phyloP scores from a whole-genome alignment of 2,797 vertebrate genomes.

The Rhinophrynus dorsalis region DNA sequence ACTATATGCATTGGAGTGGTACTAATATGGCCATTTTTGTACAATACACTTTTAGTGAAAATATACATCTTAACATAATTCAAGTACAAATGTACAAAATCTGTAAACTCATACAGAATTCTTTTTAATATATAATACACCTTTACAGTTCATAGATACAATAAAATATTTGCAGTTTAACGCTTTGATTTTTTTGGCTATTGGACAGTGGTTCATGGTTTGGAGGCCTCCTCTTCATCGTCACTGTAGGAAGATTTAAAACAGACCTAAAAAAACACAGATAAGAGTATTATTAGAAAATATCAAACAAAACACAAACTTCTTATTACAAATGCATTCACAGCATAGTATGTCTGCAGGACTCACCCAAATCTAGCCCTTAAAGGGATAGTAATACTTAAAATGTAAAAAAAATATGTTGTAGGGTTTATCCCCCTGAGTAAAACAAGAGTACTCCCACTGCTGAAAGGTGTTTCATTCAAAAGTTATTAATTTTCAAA shows the following conservation, averaged over 20 bases:
- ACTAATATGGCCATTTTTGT: slow-evolving; percentile 83
- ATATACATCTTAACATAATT: slow-evolving; percentile 87
- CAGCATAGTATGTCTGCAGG: no score
- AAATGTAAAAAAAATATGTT: no score
- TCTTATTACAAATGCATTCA: no score
- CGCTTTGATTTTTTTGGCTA: slow-evolving; percentile 56
- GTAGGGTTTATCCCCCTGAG: no score
- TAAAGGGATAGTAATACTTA: no score
- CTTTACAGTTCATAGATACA: slow-evolving; percentile 85
- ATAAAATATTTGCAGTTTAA: slow-evolving; percentile 68
- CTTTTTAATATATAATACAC: slow-evolving; percentile 83
- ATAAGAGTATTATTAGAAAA: no score
- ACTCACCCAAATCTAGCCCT: no score
- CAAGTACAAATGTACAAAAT: slow-evolving; percentile 95
- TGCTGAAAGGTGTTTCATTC: no score
- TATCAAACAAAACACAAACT: no score
- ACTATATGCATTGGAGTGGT: slow-evolving; percentile 83
- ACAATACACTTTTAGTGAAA: slow-evolving; percentile 89
- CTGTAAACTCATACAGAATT: slow-evolving; percentile 83
- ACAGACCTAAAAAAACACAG: slow-evolving; percentile 75
- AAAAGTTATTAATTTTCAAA: no score
- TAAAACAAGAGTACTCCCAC: no score
- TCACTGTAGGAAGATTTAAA: slow-evolving; percentile 79
- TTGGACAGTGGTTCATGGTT: slow-evolving; percentile 76
- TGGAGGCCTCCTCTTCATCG: slow-evolving; percentile 76